Evolutionary conservation across 2,797 vertebrate genomes (phyloP), one percentile per base, ranked within the genome.

Genomic region (Brotula barbata): DNA sequence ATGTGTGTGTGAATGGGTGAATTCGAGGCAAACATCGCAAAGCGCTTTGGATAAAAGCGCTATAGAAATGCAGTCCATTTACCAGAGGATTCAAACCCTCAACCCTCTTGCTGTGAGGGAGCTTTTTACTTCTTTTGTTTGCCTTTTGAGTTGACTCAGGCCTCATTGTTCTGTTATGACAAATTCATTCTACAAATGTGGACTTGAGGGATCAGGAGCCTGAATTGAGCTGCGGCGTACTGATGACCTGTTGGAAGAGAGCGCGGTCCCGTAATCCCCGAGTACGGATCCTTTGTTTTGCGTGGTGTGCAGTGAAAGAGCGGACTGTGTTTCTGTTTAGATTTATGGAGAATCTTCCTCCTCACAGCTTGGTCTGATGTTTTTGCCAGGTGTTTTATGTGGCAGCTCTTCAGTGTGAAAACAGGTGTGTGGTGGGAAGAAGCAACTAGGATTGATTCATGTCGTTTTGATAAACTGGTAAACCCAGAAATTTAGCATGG

Each of bases 381-480:
- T 84, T 83, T 83, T 80, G 81, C 23, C 68, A 81, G 66, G 46
- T 64, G 63, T 80, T 85, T 85, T 75, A 77, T 71, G 39, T 45
- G 34, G 55, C 77, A 56, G 66, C 39, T 13, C 65, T 34, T 69
- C 3, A 51, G 57, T 6, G 34, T 72, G 68, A 78, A 73, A 71
- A 78, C 71, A 80, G 71, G 56, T 75, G 78, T 77, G 71, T 62
- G 2, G 8, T 16, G 43, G 14, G 13, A 23, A 23, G 22, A 47
- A 28, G 22, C 50, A 12, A 43, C 58, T 66, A 75, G 64, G 5
- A 23, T 45, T 19, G n/a, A 10, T 20, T 42, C 41, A 19, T 23
- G 58, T 68, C 52, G 53, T 69, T 62, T 21, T 68, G 68, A 82
- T 72, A 52, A 75, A 64, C 75, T 64, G 68, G 42, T 65, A 23